A percentile compares a stretch with the other conserved stretches of the same genome.
phyloP scores from a whole-genome alignment of 2,113 vertebrate species.

The Lepidothrix coronata region DNA sequence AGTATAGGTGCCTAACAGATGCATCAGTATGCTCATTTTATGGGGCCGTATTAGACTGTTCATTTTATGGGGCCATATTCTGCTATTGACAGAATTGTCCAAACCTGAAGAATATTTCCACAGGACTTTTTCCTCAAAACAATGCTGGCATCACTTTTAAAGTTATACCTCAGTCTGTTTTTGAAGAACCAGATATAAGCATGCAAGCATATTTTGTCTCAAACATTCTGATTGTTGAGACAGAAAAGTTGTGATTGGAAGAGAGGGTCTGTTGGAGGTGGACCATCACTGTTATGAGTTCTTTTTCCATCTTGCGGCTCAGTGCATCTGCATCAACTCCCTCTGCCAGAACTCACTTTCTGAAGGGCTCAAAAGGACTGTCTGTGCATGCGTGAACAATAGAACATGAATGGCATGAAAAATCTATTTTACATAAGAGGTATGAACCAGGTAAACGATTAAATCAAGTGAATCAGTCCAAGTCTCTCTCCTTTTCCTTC shows the following conservation, averaged over 20 bases:
- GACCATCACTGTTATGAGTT: not conserved
- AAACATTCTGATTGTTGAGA: not conserved
- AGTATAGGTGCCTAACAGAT: not conserved
- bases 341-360: rapidly evolving
- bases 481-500: not conserved
- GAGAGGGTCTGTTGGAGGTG: not conserved
- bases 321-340: not conserved
- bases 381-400: not conserved
- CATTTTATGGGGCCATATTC: rapidly evolving
- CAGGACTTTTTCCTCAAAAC: not conserved
- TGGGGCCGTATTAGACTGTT: not conserved
- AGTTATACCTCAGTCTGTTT: not conserved
- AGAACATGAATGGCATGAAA: rapidly evolving
- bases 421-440: not conserved
- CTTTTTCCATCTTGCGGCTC: not conserved
- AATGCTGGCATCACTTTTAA: not conserved
- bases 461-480: rapidly evolving
- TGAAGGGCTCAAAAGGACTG: not conserved
- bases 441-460: rapidly evolving
- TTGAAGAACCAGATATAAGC: not conserved
- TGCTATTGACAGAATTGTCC: rapidly evolving
- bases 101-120: not conserved
- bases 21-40: not conserved
- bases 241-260: not conserved
- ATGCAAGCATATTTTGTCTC: not conserved